Base-by-base conservation (phyloP, 2,888 invertebrate species). In the Venusia cambrica region DNA sequence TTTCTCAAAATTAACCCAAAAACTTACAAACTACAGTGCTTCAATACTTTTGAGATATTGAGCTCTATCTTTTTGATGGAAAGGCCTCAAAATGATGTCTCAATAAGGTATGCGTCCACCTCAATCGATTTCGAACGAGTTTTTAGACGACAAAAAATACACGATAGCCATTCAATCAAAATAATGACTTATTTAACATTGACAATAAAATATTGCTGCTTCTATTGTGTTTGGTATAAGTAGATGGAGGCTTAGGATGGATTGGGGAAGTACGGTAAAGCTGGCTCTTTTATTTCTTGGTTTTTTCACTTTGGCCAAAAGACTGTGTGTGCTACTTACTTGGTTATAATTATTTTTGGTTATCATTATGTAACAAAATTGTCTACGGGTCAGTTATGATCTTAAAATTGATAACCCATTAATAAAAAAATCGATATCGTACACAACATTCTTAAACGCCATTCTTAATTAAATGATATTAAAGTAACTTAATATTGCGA, bases 121-220 rank as follows among this genome's bases (percentile, higher is more conserved):
- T 65, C 71, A 78, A 79, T 80, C 80, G 80, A 84, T 84, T 77
- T 73, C 69, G 68, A 75, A 69, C 58, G 56, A 55, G 57, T 58
- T 41, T 38, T 55, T 57, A 47, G 38, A n/a, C 53, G 49, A 61
- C 52, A 54, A 64, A 52, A 66, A 67, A 64, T 38, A 39, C 34
- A 43, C 51, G 57, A 59, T 57, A 57, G 43, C 52, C 76, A 61
- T 63, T 87, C 84, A 78, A 87, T 87, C 85, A 85, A 83, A 79
- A 85, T 87, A 85, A 87, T 81, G 85, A 79, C 85, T 87, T 85
- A 87, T 87, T 87, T 84, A 75, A 81, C 70, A 73, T 76, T 87
- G 85, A 87, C 84, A 83, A 75, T 84, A 83, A 87, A 73, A 85
- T 84, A 87, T 85, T 54, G 77, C 72, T 54, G 53, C 54, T 50